Evolutionary conservation across 2,113 vertebrate species (phyloP).

Genomic region (Aleadryas rufinucha): DNA sequence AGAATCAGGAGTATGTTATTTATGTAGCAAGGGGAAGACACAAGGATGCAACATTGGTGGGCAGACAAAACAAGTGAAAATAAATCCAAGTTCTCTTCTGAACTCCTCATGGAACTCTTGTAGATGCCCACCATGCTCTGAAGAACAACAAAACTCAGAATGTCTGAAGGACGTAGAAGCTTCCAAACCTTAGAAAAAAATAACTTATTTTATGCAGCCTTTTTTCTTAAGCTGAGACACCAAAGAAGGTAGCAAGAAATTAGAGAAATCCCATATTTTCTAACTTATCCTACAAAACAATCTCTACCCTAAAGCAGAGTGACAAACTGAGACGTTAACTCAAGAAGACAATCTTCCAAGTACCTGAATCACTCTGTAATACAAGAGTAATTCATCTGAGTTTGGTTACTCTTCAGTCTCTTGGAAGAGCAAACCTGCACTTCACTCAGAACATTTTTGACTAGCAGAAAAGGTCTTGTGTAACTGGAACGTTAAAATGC

Average conservation of each 20-base stretch:
- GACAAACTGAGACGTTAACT: background rate
- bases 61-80: background rate
- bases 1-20: background rate
- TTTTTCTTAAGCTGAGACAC: background rate
- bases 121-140: background rate
- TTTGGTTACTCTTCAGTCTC: background rate
- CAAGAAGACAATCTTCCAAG: background rate
- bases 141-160: background rate
- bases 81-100: background rate
- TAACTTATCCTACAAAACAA: background rate
- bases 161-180: background rate
- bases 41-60: fast-evolving
- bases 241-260: background rate
- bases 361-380: background rate
- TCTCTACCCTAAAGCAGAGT: background rate
- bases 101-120: background rate
- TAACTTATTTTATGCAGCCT: background rate
- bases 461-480: background rate
- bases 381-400: background rate
- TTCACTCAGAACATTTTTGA: background rate
- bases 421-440: background rate
- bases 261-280: background rate
- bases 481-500: background rate
- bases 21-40: background rate
- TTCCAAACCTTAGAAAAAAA: background rate